Base-by-base conservation (phyloP, 2,888 invertebrate species). In the Sesamia inferens region DNA sequence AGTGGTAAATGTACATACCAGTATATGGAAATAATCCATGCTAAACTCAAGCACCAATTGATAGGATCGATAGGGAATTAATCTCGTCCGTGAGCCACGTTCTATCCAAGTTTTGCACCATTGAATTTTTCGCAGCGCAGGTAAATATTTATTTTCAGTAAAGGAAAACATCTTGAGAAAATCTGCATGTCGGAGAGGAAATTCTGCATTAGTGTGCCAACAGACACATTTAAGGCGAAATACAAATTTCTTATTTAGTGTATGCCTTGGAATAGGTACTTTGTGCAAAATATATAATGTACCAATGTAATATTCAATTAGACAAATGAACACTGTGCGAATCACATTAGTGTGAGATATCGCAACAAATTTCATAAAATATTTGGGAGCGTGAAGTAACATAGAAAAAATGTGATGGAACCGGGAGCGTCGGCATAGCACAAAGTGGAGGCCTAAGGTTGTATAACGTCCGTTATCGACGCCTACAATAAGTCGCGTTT, bases 401-500 rank as follows among this genome's bases (percentile, higher is more conserved):
- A 88, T 87, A 79, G 86, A 90, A 92, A 92, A 91, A 89, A 87
- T 88, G 89, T 87, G 87, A 85, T 86, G 81, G 83, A 83, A 80
- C 85, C 86, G 82, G 86, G 83, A 81, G 80, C 83, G 86, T 86
- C 82, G 89, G 89, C 90, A 88, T 78, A 84, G 81, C 87, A 83
- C 91, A 90, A 90, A 92, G 91, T 90, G 90, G 89, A 90, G 91
- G 92, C 90, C 93, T 94, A 91, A 91, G 90, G 93, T 91, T 93
- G 93, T 95, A 92, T 93, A 95, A 93, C 92, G 94, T 93, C 93
- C 92, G 94, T 93, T 95, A 96, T 96, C 95, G 95, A 94, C 93
- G 94, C 93, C 93, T 94, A 95, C 95, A 96, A 96, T 95, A 96
- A 96, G 95, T 96, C 95, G 94, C 94, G 92, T 96, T 96, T 96